A percentile compares a stretch with the other conserved stretches of the same genome.
phyloP scores from a whole-genome alignment of 2,113 vertebrate genomes.

The Macaca mulatta region DNA sequence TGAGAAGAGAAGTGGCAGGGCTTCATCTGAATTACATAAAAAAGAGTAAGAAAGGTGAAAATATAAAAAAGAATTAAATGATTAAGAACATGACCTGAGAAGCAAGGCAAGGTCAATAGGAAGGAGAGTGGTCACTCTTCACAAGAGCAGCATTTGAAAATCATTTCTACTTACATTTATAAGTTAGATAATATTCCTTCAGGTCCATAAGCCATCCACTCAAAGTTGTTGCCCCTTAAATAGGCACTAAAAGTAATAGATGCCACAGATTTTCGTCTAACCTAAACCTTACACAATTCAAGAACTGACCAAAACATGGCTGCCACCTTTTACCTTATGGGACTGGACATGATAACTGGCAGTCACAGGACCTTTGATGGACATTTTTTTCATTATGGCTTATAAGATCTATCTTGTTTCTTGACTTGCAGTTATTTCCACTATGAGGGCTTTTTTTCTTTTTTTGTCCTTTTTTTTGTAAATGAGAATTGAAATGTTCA shows the following conservation, averaged over 20 bases:
- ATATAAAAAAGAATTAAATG: neutral
- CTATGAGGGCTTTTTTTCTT: neutral
- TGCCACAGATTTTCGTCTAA: neutral
- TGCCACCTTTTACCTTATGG: neutral
- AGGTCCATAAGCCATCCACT: neutral
- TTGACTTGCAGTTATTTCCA: neutral
- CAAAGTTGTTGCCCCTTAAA: neutral
- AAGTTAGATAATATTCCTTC: neutral
- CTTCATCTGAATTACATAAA: neutral
- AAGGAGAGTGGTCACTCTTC: neutral
- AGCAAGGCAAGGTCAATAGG: neutral
- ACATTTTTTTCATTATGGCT: neutral
- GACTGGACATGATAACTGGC: neutral
- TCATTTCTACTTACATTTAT: neutral
- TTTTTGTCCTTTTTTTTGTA: neutral
- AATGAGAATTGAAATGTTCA: conserved; percentile 67
- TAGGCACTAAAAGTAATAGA: neutral
- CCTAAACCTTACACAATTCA: neutral
- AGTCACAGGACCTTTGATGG: neutral
- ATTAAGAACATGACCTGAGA: neutral
- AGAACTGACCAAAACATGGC: neutral
- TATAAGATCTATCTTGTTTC: neutral
- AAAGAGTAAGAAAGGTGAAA: neutral
- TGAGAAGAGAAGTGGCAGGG: neutral
- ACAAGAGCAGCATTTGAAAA: neutral